These are phyloP conservation scores for Zelleria hepariella DNA, from an alignment of 2,888 invertebrate genomes.

Conservation along the genomic window DNA sequence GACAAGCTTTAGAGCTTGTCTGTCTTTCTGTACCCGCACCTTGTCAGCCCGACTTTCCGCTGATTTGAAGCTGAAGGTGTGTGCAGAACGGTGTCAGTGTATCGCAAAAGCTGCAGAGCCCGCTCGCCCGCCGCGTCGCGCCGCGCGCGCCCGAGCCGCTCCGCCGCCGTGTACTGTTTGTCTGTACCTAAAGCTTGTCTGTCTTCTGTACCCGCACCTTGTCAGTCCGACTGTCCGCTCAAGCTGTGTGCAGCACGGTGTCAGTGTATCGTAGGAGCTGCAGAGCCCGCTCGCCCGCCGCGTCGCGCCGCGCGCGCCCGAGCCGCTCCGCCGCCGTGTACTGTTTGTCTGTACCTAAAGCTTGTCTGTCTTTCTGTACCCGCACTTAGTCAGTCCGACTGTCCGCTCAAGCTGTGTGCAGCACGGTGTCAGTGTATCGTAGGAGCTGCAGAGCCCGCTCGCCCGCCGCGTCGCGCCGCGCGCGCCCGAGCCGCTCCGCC, in stretches of 20 bases:
- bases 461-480: conserved; percentile 24
- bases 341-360: too few species aligned
- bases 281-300: conserved; percentile 31
- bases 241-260: conserved; percentile 38
- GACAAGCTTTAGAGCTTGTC: too few species aligned
- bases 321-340: conserved; percentile 37
- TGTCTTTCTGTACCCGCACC: too few species aligned
- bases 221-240: too few species aligned
- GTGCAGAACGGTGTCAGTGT: conserved; percentile 49
- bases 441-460: conserved; percentile 46
- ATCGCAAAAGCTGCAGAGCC: conserved; percentile 47
- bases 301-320: conserved; percentile 29
- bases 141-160: conserved; percentile 10
- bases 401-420: conserved; percentile 33
- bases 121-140: conserved; percentile 23
- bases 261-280: conserved; percentile 52
- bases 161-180: too few species aligned
- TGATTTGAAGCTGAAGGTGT: too few species aligned
- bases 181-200: too few species aligned
- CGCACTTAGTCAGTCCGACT: too few species aligned
- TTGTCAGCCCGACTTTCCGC: too few species aligned
- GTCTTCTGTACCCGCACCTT: too few species aligned
- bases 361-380: too few species aligned
- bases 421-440: conserved; percentile 46
- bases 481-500: conserved; percentile 35